Conservation (phyloP, 2,888 invertebrate species). For the Drosophila stalkeri region DNA sequence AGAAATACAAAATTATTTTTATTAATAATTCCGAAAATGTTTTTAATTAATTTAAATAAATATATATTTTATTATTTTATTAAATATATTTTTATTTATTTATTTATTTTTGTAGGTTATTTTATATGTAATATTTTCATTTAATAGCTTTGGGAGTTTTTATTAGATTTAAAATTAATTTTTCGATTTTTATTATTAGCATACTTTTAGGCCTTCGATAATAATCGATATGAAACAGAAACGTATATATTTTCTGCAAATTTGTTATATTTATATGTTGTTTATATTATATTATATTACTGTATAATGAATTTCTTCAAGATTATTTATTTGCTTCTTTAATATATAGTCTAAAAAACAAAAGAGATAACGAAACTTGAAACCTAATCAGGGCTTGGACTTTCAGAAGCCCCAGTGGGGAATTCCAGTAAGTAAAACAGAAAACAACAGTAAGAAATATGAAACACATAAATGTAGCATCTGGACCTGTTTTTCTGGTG, state of each 20-base stretch:
- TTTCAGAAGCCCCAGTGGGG: conserved; percentile 13
- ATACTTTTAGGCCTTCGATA: conserved; percentile 26
- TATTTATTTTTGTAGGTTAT: neutral
- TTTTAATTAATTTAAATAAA: neutral
- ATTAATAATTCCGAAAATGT: neutral
- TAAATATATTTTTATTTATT: neutral
- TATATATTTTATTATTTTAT: neutral
- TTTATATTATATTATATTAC: neutral
- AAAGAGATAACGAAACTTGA: conserved; percentile 6
- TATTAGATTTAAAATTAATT: neutral
- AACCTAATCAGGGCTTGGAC: conserved; percentile 7
- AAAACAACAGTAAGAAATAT: conserved; percentile 4
- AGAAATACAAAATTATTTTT: neutral
- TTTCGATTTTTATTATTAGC: neutral
- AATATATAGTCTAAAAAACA: neutral
- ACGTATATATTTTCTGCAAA: too few relatives aligned
- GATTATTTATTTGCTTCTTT: neutral
- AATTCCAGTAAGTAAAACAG: conserved; percentile 2
- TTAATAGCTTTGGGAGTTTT: neutral
- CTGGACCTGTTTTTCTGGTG: conserved; percentile 3
- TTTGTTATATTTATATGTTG: neutral
- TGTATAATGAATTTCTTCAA: too few relatives aligned
- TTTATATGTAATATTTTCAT: neutral
- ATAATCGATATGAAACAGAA: neutral
- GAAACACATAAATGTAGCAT: neutral